phyloP scores from a whole-genome alignment of 2,888 invertebrate species.

The Proisotoma minuta region DNA sequence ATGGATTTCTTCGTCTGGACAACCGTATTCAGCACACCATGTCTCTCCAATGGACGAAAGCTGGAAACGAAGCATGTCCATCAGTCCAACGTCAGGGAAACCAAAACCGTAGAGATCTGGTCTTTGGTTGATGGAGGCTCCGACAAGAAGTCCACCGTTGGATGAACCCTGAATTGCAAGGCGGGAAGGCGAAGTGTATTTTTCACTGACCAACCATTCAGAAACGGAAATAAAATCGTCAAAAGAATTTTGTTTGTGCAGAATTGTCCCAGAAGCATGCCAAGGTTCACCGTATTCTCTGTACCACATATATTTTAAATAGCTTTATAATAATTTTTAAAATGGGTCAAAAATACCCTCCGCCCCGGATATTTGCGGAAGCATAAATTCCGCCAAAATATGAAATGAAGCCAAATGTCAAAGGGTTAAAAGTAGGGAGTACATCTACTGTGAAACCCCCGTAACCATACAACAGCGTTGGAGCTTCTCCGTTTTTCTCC shows the following conservation, averaged over 20 bases:
- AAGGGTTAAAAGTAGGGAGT: slow-evolving; percentile 7
- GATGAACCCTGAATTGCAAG: slow-evolving; percentile 57
- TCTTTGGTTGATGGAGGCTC: slow-evolving; percentile 56
- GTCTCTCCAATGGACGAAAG: slow-evolving; percentile 59
- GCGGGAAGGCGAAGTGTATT: slow-evolving; percentile 53
- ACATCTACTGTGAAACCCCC: slow-evolving; percentile 9
- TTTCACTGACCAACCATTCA: slow-evolving; percentile 53
- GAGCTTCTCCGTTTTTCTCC: neutral
- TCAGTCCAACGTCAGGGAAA: slow-evolving; percentile 56
- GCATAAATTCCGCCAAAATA: slow-evolving; percentile 14
- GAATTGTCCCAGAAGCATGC: slow-evolving; percentile 55
- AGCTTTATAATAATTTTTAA: neutral
- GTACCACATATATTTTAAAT: neutral
- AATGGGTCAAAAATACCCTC: neutral
- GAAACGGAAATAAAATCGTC: slow-evolving; percentile 58
- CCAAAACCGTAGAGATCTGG: slow-evolving; percentile 58
- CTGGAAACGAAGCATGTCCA: slow-evolving; percentile 60
- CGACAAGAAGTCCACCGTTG: slow-evolving; percentile 59
- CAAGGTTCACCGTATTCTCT: slow-evolving; percentile 60
- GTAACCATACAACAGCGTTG: slow-evolving; percentile 5
- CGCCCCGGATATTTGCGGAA: slow-evolving; percentile 4
- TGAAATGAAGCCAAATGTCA: neutral
- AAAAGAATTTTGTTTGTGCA: slow-evolving; percentile 58
- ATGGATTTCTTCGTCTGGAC: slow-evolving; percentile 55
- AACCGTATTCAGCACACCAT: slow-evolving; percentile 59